These are phyloP conservation scores for Rhopilema esculentum DNA, from an alignment of 30 jellyfish, hydroid and myxozoan genomes.

Conservation along the genomic window DNA sequence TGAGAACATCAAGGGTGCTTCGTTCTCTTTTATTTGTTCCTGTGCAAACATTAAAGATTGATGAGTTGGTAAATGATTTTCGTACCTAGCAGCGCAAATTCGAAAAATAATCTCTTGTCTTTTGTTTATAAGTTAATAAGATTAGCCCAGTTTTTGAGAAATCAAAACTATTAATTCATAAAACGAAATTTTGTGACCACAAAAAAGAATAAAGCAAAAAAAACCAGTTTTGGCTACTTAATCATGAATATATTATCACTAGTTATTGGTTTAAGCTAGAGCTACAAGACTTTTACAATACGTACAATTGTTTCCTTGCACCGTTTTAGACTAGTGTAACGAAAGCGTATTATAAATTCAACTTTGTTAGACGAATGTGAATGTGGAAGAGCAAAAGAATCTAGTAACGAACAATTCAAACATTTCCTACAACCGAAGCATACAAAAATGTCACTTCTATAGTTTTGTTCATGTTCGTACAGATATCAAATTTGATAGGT, in stretches of 20 bases:
- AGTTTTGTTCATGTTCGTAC: no score
- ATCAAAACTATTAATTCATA: not conserved
- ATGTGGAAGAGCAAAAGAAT: no score
- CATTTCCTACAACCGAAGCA: no score
- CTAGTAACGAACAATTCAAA: no score
- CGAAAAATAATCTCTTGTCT: not conserved
- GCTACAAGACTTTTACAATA: not conserved
- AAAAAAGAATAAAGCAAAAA: not conserved
- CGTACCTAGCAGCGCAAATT: not conserved
- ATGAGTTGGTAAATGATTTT: not conserved
- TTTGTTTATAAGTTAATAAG: conserved; percentile 9
- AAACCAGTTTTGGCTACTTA: conserved; percentile 9
- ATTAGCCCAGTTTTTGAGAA: not conserved
- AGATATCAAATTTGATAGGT: no score
- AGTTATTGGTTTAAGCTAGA: not conserved
- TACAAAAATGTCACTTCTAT: no score
- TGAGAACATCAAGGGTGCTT: not conserved
- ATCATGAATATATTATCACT: not conserved
- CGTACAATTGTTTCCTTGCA: not conserved
- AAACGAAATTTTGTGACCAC: conserved; percentile 3
- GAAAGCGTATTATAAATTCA: no score
- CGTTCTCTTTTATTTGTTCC: not conserved
- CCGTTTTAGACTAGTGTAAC: not conserved
- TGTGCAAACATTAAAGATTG: not conserved
- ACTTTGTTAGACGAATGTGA: no score